phyloP scores from a whole-genome alignment of 2,888 invertebrate genomes.

The Ormia ochracea region DNA sequence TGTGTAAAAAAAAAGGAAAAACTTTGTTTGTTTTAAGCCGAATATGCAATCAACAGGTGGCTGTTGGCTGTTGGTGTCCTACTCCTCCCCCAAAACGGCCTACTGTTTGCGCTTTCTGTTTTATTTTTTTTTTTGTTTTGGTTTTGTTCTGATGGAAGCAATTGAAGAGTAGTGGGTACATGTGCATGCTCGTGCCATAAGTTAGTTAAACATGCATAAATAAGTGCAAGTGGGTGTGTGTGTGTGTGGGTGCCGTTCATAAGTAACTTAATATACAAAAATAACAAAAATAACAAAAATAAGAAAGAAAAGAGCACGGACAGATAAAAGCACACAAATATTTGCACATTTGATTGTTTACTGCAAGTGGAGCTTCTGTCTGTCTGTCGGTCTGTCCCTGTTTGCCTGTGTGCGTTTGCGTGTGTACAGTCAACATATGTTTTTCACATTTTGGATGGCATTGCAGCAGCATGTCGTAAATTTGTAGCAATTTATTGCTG shows the following conservation, averaged over 20 bases:
- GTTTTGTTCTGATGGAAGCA: slow-evolving; percentile 22
- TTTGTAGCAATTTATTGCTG: slow-evolving; percentile 65
- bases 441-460: slow-evolving; percentile 54
- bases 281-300: neutral
- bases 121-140: too few relatives aligned
- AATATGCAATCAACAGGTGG: slow-evolving; percentile 56
- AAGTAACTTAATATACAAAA: slow-evolving; percentile 40
- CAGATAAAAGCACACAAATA: slow-evolving; percentile 6
- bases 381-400: too few relatives aligned
- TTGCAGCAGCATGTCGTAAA: slow-evolving; percentile 65
- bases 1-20: neutral
- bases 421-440: slow-evolving; percentile 57
- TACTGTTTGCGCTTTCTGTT: neutral
- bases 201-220: slow-evolving; percentile 54
- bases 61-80: neutral
- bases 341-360: slow-evolving; percentile 3
- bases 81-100: neutral
- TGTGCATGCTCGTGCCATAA: slow-evolving; percentile 57
- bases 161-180: slow-evolving; percentile 39
- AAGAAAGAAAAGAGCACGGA: neutral
- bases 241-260: neutral
- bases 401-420: neutral
- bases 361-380: neutral
- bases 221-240: slow-evolving; percentile 5
- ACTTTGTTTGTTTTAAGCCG: neutral